A percentile compares a stretch with the other conserved stretches of the same genome.
Conservation (phyloP, 2,113 vertebrate species). For the Charina bottae region DNA sequence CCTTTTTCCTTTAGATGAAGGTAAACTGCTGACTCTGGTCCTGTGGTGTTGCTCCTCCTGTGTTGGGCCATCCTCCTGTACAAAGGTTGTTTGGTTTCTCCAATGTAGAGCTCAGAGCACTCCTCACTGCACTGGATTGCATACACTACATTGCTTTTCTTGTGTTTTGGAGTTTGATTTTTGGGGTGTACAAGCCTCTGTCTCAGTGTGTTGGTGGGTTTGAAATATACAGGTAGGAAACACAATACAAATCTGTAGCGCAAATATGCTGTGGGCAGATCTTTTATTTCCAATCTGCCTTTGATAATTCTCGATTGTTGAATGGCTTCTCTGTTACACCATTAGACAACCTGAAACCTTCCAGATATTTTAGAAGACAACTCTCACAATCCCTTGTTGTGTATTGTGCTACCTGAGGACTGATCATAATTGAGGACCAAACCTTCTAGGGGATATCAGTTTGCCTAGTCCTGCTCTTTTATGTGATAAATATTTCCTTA, state of each 20-base stretch:
- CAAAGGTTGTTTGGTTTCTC: too few species aligned
- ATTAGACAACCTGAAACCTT: neutral
- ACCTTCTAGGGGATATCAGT: neutral
- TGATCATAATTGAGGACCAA: neutral
- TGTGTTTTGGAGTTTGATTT: too few species aligned
- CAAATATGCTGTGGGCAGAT: neutral
- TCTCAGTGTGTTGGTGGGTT: too few species aligned
- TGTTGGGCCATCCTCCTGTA: too few species aligned
- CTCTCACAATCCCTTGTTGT: neutral
- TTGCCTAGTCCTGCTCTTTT: neutral
- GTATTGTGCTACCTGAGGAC: neutral
- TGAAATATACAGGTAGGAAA: too few species aligned
- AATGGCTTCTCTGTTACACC: neutral
- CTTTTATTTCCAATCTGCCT: slow-evolving; percentile 29
- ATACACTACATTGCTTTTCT: too few species aligned
- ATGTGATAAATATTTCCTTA: neutral
- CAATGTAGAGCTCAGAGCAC: too few species aligned
- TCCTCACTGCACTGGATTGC: too few species aligned
- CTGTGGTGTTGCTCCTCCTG: too few species aligned
- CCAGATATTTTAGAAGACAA: neutral
- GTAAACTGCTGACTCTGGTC: too few species aligned
- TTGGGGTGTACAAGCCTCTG: too few species aligned
- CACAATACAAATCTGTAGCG: neutral
- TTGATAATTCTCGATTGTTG: slow-evolving; percentile 19
- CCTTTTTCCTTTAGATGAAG: too few species aligned